Evolutionary conservation across 2,888 invertebrate species (phyloP).

Genomic region (Erebia aethiops): DNA sequence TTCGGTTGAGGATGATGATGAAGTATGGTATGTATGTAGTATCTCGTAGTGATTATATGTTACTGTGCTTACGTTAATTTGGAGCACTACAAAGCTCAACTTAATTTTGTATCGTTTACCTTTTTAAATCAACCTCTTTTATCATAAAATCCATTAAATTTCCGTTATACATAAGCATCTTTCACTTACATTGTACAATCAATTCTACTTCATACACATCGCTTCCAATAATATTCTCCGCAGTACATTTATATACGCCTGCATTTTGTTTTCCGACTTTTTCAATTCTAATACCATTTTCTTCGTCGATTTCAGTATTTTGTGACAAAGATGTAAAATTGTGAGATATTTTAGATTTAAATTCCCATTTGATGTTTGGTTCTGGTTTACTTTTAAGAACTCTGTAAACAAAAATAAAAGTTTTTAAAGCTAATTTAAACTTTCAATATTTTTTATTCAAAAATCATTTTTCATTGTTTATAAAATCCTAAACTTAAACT

Average conservation of each 20-base stretch:
- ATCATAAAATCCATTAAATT: background rate
- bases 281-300: constrained; percentile 45
- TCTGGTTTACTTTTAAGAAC: constrained; percentile 58
- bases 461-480: too few species aligned
- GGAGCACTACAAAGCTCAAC: too few species aligned
- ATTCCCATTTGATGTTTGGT: constrained; percentile 61
- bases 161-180: background rate
- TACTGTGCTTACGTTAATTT: too few species aligned
- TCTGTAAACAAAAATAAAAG: constrained; percentile 13
- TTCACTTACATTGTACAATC: constrained; percentile 68
- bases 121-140: too few species aligned
- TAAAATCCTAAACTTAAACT: background rate
- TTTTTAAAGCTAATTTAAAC: background rate
- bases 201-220: constrained; percentile 58
- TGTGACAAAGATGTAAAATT: constrained; percentile 46
- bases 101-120: too few species aligned
- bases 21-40: too few species aligned
- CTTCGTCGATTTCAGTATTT: constrained; percentile 41
- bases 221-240: constrained; percentile 60
- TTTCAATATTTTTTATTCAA: background rate
- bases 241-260: constrained; percentile 66
- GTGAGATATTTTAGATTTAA: constrained; percentile 39
- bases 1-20: too few species aligned
- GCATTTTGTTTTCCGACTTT: constrained; percentile 54
- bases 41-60: too few species aligned